Evolutionary conservation across 2,113 vertebrate genomes (phyloP), one percentile per base, ranked within the genome.

Genomic region (Protobothrops mucrosquamatus): DNA sequence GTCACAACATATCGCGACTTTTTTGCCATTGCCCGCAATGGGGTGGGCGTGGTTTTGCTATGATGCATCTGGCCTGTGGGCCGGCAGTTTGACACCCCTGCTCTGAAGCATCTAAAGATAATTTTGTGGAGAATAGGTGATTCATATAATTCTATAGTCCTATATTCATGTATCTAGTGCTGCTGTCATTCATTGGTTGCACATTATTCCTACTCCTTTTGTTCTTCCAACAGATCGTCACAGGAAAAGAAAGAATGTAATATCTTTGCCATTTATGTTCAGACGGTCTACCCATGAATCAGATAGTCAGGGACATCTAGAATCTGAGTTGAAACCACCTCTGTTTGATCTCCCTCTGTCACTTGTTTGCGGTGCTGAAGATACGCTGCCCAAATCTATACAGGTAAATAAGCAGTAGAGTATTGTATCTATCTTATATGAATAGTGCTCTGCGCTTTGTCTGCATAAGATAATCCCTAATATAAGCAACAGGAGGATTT

Each of bases 321-420:
- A 98, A 46, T 88, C 91, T 0, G 95, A 96, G 59, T 6, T 96
- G 91, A 98, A 98, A 96, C 94, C 94, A 0, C 91, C 97, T 46
- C 96, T 99, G 55, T 99, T 99, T 96, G 98, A 98, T 90, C 98
- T 98, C 93, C 98, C 98, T 39, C 97, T 99, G 91, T 95, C 97
- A 85, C 92, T 97, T 22, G 96, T 98, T 93, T 99, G 98, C 59
- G 96, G 97, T 0, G 98, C 98, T 24, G 96, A 98, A 0, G 91
- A 97, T 90, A 97, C 94, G 0, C 98, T 99, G n/a, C 99, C 99
- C 22, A 98, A 98, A 52, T 97, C 98, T 18, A 96, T 99, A 87
- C 97, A 97, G 96, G 99, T 99, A 97, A 94, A 98, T 3, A 55
- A 23, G 8, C 2, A 0, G 29, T 3, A 14, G 4, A 3, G 24